Percentiles rank a stretch among this genome's conserved stretches.
Evolutionary conservation across 2,113 vertebrate genomes (phyloP).

Genomic region (Recurvirostra avosetta): DNA sequence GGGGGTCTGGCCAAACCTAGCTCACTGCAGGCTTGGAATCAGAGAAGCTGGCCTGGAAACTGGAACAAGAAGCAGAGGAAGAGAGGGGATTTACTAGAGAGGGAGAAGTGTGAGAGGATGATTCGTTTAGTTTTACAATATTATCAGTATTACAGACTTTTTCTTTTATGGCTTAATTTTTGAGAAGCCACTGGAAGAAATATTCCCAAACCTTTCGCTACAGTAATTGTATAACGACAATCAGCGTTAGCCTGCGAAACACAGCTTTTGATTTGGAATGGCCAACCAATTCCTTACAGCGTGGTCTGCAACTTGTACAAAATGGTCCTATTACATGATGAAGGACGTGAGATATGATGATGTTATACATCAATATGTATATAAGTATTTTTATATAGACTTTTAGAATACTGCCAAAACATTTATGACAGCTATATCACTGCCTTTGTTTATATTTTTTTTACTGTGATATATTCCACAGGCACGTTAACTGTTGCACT

Average conservation of each 20-base stretch:
- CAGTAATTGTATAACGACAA: conserved; percentile 70
- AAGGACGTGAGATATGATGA: conserved; percentile 82
- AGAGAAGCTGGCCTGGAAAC: conserved; percentile 1
- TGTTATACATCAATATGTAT: conserved; percentile 93
- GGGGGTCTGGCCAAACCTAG: not conserved
- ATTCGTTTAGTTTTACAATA: not conserved
- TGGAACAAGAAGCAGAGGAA: conserved; percentile 30
- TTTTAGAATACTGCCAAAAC: conserved; percentile 84
- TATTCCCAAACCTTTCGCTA: conserved; percentile 46
- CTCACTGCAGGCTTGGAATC: not conserved
- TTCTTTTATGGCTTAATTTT: conserved; percentile 64
- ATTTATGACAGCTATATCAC: conserved; percentile 91
- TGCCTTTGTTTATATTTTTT: conserved; percentile 87
- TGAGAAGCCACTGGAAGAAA: conserved; percentile 65
- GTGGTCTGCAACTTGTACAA: conserved; percentile 75
- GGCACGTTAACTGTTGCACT: conserved; percentile 95
- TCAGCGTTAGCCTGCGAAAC: conserved; percentile 71
- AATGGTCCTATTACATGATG: conserved; percentile 78
- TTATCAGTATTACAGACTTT: conserved; percentile 47
- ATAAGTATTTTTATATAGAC: conserved; percentile 83
- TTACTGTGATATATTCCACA: conserved; percentile 90
- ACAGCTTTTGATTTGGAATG: conserved; percentile 65
- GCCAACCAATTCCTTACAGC: conserved; percentile 66
- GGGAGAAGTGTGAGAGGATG: not conserved
- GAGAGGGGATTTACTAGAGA: not conserved